Evolutionary conservation across 2,888 invertebrate species (phyloP).

Genomic region (Xylota sylvarum): DNA sequence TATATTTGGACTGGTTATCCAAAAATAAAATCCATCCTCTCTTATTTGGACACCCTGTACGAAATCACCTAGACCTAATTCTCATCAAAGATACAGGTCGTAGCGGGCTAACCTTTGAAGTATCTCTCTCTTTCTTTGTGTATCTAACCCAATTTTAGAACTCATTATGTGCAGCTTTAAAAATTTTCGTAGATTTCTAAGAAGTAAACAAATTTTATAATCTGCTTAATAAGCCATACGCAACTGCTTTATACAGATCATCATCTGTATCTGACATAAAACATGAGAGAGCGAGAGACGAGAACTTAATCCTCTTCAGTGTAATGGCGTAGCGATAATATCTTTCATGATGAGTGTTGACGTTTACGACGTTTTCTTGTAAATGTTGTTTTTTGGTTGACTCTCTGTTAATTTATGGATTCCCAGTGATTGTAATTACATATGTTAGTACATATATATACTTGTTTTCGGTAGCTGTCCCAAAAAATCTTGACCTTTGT

Average conservation of each 20-base stretch:
- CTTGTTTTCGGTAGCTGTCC: slow-evolving; percentile 12
- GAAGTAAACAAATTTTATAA: slow-evolving; percentile 6
- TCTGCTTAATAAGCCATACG: slow-evolving; percentile 17
- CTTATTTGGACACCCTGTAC: no score
- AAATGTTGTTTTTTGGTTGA: slow-evolving; percentile 14
- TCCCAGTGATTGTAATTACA: slow-evolving; percentile 20
- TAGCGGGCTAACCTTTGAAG: neutral
- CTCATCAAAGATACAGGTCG: neutral
- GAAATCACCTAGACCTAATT: neutral
- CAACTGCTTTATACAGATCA: slow-evolving; percentile 4
- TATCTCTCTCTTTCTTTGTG: neutral
- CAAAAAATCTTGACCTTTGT: slow-evolving; percentile 44
- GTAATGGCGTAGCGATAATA: slow-evolving; percentile 15
- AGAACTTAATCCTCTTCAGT: slow-evolving; percentile 3
- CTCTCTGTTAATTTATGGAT: slow-evolving; percentile 15
- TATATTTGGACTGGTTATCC: no score
- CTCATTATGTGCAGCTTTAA: neutral
- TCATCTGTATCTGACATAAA: slow-evolving; percentile 1
- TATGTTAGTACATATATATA: neutral
- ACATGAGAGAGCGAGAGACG: neutral
- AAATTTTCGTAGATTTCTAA: neutral
- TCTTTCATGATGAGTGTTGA: slow-evolving; percentile 1
- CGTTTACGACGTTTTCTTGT: slow-evolving; percentile 31
- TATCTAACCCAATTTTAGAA: neutral
- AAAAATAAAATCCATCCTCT: no score